Evolutionary conservation across 2,113 vertebrate genomes (phyloP), one percentile per base, ranked within the genome.

Genomic region (Cochlearius cochlearius): DNA sequence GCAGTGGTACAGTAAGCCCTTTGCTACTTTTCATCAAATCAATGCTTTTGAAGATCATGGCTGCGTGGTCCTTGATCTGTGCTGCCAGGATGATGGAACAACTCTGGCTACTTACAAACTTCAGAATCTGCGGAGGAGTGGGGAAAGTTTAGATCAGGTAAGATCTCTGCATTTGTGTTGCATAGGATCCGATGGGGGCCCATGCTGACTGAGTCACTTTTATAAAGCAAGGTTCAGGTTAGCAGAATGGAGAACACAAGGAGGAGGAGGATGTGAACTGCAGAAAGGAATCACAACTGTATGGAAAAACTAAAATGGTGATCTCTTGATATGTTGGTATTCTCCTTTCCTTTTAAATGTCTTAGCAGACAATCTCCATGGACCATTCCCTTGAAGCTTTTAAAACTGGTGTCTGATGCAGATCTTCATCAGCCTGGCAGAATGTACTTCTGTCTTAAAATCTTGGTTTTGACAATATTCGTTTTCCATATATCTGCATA

Each of bases 21-120:
- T 99, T 87, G 88, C 97, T 9, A 97, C 86, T 62, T 99, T 99
- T 94, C 99, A 99, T 96, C 99, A 99, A 94, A 99, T 99, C 96
- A 99, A 99, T 52, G 98, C 99, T 49, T 99, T 98, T 71, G 99
- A 99, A 96, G 98, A 99, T 50, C 39, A 95, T 11, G 98, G 97
- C 91, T 98, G 98, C 67, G 89, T 99, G 88, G 96, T 99, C 75
- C 60, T 99, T 63, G 99, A 99, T 73, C 86, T 99, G 95, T 99
- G 99, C 91, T 98, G 98, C 75, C 97, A 98, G 64, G 99, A 99
- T 36, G 97, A 99, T 21, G 99, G 99, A 50, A 75, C 92, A 34
- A 94, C 76, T 39, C 92, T 99, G n/a, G 85, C 95, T 1, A 72
- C 96, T 72, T 99, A 98, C 96, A 97, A 97, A 9, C 84, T 99